Base-by-base conservation (phyloP, 23 tunicate species). In the Corella eumyota region DNA sequence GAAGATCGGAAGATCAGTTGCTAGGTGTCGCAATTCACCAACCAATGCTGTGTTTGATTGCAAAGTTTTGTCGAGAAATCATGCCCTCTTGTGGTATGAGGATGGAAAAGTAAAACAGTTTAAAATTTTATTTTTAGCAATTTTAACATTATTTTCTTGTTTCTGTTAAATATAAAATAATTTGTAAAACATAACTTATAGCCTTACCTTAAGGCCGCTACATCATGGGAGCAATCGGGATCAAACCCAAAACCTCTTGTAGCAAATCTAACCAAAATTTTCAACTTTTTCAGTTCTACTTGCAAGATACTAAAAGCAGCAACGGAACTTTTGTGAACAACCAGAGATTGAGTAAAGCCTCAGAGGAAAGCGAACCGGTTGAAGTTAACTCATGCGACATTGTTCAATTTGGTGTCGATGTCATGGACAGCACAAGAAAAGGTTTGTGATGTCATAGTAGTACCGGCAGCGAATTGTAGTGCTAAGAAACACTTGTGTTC, bases 401-500 rank as follows among this genome's bases (percentile, higher is more conserved):
- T 59, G 88, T 88, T 6, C 96, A 88, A 70, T 88, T 88, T 56
- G 96, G 96, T 36, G 96, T 88, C 33, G 96, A 88, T 68, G 96
- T 88, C 30, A 77, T 88, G 4, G 96, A 88, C 32, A 88, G 65
- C 23, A 72, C 78, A 1, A 78, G 77, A 49, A 78, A 77, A 78
- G 80, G 95, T 86, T 9, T 6, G 46, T 24, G 24, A 23, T 20
- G 6, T 9, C 22, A 58, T 5, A n/a, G n/a, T 53, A 44, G 13
- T 44, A 17, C 13, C 17, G 13, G 49, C 49, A 44, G 49, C 49
- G 17, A 44, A 44, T 44, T 17, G 49, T 44, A 44, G 49, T 44
- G n/a, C 17, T 13, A 44, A 11, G 13, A 44, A 44, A 11, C 17
- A 11, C 15, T 44, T 44, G 49, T 44, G n/a, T n/a, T n/a, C n/a